A percentile compares a stretch with the other conserved stretches of the same genome.
Conservation (phyloP, 2,113 vertebrate species). For the Mobula hypostoma region DNA sequence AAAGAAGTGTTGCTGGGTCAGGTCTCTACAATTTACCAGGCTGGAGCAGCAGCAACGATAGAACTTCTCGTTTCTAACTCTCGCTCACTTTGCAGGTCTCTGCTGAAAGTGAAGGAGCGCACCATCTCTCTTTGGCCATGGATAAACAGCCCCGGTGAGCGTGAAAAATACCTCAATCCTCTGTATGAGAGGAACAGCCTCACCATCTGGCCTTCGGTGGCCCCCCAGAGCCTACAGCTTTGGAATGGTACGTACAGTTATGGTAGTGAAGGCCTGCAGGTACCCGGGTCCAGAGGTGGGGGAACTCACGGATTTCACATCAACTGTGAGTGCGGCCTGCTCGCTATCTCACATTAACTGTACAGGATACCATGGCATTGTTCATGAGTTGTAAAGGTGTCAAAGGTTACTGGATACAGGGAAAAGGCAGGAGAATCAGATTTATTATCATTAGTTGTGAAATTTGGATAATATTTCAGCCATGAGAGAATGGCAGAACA, state of each 20-base stretch:
- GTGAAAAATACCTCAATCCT: constrained; percentile 56
- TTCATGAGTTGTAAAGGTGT: too few relatives aligned
- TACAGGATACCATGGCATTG: too few relatives aligned
- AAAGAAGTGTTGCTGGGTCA: background rate
- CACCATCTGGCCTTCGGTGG: constrained; percentile 75
- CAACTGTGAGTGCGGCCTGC: too few relatives aligned
- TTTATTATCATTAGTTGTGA: too few relatives aligned
- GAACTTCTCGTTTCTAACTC: background rate
- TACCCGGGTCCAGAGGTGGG: too few relatives aligned
- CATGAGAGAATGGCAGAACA: too few relatives aligned
- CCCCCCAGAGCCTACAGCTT: constrained; percentile 74
- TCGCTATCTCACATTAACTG: too few relatives aligned
- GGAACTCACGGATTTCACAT: too few relatives aligned
- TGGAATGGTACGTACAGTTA: constrained; percentile 62
- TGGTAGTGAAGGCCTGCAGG: too few relatives aligned
- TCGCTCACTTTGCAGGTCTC: constrained; percentile 51
- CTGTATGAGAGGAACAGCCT: constrained; percentile 61
- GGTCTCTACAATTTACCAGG: background rate
- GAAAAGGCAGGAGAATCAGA: too few relatives aligned
- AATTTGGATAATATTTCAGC: too few relatives aligned
- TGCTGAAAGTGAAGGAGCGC: constrained; percentile 59
- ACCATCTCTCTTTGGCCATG: constrained; percentile 72
- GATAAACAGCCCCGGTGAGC: constrained; percentile 53
- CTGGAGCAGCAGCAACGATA: background rate
- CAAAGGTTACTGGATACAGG: too few relatives aligned